These are phyloP conservation scores for Heteronetta atricapilla DNA, from an alignment of 2,113 vertebrate species.

Conservation along the genomic window DNA sequence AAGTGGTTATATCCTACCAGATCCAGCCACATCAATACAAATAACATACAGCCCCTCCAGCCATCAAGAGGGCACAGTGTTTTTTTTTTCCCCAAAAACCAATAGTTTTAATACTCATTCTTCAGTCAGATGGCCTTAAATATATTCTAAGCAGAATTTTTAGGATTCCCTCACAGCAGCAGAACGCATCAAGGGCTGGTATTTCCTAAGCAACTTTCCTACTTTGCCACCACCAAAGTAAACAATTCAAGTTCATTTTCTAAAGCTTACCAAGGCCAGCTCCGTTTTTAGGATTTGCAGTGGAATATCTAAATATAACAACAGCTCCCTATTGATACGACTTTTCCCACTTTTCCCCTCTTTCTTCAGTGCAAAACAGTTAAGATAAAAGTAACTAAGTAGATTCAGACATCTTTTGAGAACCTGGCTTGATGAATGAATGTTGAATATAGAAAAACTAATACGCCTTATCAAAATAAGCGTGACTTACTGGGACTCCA, in stretches of 20 bases:
- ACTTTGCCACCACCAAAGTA: background rate
- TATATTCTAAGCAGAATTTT: background rate
- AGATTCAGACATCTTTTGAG: background rate
- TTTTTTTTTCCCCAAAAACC: too few species aligned
- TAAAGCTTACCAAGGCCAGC: background rate
- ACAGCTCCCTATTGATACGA: background rate
- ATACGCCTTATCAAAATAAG: background rate
- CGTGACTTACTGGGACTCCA: background rate
- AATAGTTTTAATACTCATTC: background rate
- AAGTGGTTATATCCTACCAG: background rate
- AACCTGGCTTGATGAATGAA: background rate
- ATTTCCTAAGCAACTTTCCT: background rate
- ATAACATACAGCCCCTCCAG: background rate
- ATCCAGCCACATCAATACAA: background rate
- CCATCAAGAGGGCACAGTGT: rapidly evolving
- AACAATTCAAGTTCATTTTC: background rate
- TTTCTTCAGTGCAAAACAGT: background rate
- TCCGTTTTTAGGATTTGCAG: background rate
- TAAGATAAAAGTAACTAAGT: background rate
- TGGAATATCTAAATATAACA: background rate
- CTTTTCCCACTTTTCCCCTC: background rate
- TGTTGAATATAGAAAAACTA: background rate
- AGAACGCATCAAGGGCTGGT: background rate
- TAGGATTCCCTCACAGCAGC: background rate
- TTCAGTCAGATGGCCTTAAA: background rate